These are phyloP conservation scores for Motacilla alba DNA, from an alignment of 2,113 vertebrate species.

Conservation along the genomic window DNA sequence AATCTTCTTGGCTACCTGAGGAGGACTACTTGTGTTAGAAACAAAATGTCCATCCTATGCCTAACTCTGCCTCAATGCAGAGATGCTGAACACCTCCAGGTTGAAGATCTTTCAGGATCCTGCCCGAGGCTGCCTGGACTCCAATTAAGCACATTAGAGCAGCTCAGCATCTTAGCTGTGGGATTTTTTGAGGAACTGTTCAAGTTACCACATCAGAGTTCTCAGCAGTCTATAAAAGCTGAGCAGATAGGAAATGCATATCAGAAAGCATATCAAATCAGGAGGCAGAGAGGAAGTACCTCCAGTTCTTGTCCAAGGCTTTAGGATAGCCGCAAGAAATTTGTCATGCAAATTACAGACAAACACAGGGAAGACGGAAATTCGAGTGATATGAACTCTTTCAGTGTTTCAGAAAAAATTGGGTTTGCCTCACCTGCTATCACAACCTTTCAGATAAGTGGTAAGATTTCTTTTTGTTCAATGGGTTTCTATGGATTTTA, in stretches of 20 bases:
- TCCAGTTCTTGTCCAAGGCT: background rate
- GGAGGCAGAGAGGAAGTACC: background rate
- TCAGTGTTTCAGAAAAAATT: conserved; percentile 2
- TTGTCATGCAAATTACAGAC: conserved; percentile 41
- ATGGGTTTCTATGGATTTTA: background rate
- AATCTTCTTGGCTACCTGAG: background rate
- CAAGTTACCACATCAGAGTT: conserved; percentile 15
- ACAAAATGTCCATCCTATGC: background rate
- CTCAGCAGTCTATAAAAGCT: conserved; percentile 53
- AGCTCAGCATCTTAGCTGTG: background rate
- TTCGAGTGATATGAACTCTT: background rate
- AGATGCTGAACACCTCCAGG: background rate
- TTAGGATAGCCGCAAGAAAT: conserved; percentile 21
- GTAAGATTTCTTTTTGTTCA: conserved; percentile 58
- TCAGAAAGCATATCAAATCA: background rate
- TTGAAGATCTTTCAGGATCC: background rate
- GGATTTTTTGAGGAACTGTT: conserved; percentile 62
- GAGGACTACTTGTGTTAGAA: background rate
- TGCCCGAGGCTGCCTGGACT: background rate
- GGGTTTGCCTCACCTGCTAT: conserved; percentile 39
- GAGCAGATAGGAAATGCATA: conserved; percentile 55
- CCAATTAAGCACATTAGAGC: background rate
- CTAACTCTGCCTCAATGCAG: fast-evolving
- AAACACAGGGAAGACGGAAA: background rate
- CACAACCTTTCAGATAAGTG: conserved; percentile 66